Evolutionary conservation across 2,113 vertebrate genomes (phyloP).

Genomic region (Todiramphus chloris): DNA sequence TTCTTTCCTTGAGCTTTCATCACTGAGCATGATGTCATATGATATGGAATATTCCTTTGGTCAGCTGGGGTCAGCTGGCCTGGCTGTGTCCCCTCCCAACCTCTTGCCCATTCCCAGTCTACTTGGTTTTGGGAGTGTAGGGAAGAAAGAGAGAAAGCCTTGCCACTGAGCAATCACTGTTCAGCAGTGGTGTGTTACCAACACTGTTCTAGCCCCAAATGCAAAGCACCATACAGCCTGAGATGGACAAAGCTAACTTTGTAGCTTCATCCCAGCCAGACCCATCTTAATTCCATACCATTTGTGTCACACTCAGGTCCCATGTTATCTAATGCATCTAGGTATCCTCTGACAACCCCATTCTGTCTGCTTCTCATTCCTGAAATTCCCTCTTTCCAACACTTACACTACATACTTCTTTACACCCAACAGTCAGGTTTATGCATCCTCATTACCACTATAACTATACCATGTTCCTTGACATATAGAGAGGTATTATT

Average conservation of each 20-base stretch:
- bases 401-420: background rate
- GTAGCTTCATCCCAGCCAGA: background rate
- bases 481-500: background rate
- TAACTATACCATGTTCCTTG: background rate
- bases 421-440: background rate
- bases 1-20: background rate
- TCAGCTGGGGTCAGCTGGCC: background rate
- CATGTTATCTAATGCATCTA: background rate
- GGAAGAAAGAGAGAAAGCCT: background rate
- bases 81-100: no score
- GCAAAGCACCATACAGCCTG: background rate
- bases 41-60: background rate
- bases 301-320: background rate
- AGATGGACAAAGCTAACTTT: background rate
- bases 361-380: background rate
- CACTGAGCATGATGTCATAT: accelerated
- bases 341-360: background rate
- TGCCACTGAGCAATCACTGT: background rate
- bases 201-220: background rate
- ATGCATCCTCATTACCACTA: background rate
- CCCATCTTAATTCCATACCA: background rate
- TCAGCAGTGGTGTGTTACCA: background rate
- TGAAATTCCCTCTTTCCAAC: background rate
- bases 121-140: background rate
- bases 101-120: background rate